phyloP scores from a whole-genome alignment of 2,888 invertebrate genomes.

The Platycheirus albimanus region DNA sequence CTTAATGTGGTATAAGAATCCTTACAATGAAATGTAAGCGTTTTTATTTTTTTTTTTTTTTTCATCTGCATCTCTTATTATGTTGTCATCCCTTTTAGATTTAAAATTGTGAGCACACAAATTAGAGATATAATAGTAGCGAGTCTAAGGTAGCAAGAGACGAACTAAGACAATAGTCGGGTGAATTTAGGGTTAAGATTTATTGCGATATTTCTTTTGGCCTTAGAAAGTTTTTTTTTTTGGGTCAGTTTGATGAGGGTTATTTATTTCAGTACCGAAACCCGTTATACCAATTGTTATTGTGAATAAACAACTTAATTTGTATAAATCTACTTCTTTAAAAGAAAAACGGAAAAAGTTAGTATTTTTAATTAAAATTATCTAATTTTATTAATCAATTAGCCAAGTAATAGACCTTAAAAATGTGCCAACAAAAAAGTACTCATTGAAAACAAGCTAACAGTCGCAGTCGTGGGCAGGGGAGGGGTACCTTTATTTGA shows the following conservation, averaged over 20 bases:
- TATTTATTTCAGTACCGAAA: background rate
- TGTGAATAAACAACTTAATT: too few species aligned
- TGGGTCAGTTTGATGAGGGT: background rate
- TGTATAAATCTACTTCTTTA: too few species aligned
- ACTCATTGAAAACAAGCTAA: too few species aligned
- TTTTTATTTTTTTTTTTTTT: background rate
- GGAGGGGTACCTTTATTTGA: too few species aligned
- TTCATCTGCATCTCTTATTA: background rate
- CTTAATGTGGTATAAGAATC: conserved; percentile 32
- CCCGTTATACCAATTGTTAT: too few species aligned
- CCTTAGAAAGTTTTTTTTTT: background rate
- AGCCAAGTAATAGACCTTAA: too few species aligned
- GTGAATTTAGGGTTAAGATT: conserved; percentile 11
- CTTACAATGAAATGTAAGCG: conserved; percentile 12
- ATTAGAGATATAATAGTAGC: background rate
- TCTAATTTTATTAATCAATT: too few species aligned
- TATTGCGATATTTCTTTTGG: conserved; percentile 1
- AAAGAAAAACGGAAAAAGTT: too few species aligned
- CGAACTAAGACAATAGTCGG: background rate
- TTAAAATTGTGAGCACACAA: conserved; percentile 1
- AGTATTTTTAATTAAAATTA: too few species aligned
- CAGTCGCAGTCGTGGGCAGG: too few species aligned
- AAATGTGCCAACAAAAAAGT: too few species aligned
- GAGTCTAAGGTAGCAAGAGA: background rate
- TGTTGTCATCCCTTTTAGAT: conserved; percentile 6